These are phyloP conservation scores for Silurus asotus DNA, from an alignment of 2,113 vertebrate species.

Conservation along the genomic window DNA sequence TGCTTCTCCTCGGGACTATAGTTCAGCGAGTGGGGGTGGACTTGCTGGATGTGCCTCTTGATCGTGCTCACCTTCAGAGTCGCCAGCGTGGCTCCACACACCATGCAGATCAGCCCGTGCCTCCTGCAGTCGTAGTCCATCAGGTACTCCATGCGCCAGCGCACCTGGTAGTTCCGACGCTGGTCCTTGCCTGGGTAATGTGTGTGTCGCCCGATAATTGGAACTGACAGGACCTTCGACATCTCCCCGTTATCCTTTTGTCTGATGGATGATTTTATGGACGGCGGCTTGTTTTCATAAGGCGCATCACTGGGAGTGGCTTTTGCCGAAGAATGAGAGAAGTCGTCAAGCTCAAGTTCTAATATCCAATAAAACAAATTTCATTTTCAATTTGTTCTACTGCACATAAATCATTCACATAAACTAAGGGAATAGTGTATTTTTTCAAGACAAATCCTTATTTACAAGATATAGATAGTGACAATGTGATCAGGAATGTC, in stretches of 20 bases:
- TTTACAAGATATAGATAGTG: background rate
- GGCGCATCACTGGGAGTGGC: slow-evolving; percentile 26
- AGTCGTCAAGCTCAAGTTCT: background rate
- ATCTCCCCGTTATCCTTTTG: slow-evolving; percentile 50
- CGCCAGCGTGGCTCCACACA: slow-evolving; percentile 80
- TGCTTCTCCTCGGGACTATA: slow-evolving; percentile 79
- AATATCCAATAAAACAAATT: background rate
- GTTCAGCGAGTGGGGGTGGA: slow-evolving; percentile 83
- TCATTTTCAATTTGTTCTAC: background rate
- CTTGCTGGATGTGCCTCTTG: slow-evolving; percentile 86
- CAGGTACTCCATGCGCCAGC: slow-evolving; percentile 86
- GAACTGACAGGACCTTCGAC: slow-evolving; percentile 27
- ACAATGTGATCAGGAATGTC: background rate
- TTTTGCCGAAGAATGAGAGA: slow-evolving; percentile 46
- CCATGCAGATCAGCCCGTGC: slow-evolving; percentile 83
- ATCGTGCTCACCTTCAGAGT: slow-evolving; percentile 86
- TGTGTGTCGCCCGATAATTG: slow-evolving; percentile 55
- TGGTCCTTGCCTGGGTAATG: slow-evolving; percentile 83
- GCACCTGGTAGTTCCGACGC: slow-evolving; percentile 87
- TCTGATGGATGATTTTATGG: slow-evolving; percentile 21
- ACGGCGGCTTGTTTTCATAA: slow-evolving; percentile 21
- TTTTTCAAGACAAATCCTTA: background rate
- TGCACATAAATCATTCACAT: too few relatives aligned
- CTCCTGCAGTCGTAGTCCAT: slow-evolving; percentile 88
- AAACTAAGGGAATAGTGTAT: background rate